Base-by-base conservation (phyloP, 1,140 invertebrate species). In the Heliconius hermathena region DNA sequence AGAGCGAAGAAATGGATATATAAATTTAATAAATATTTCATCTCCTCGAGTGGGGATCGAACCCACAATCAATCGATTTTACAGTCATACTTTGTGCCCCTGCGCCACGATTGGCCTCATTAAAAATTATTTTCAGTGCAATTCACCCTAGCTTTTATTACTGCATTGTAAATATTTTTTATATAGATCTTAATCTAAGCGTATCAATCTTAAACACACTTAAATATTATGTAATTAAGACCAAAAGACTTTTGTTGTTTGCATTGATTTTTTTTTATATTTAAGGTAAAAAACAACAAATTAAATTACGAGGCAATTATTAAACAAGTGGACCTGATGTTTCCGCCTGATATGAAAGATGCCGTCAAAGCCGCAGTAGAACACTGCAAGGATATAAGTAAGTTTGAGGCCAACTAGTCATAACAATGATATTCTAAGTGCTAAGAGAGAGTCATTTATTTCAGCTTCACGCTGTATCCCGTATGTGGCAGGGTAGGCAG, bases 241-340 rank as follows among this genome's bases (percentile, higher is more conserved):
- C n/a, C 20, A 22, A 57, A 46, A 57, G 3, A 11, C n/a, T 22
- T 22, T 33, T 36, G 0, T 6, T 36, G 33, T 22, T n/a, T 11
- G 9, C n/a, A 60, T 22, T 60, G 8, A 29, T 22, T 22, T 60
- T 29, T n/a, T 76, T n/a, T 76, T 3, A 26, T 70, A 22, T 88
- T 89, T 75, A 26, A 93, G 92, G 84, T 93, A 3, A 93, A 93
- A 84, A 93, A 93, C 72, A 92, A 93, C 78, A 94, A 92, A 57
- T 26, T 93, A 57, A 90, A 71, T 33, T 87, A 91, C 74, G 92
- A 94, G 20, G 90, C 91, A 2, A 77, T 90, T 13, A 82, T 91
- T 13, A 94, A 93, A 57, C 91, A 93, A 86, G 87, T 93, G 1
- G 92, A 94, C 81, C 78, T 91, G 74, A 91, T 94, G 91, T 92